These are phyloP conservation scores for Eugnorisma glareosa DNA, from an alignment of 2,888 invertebrate species.

Conservation along the genomic window DNA sequence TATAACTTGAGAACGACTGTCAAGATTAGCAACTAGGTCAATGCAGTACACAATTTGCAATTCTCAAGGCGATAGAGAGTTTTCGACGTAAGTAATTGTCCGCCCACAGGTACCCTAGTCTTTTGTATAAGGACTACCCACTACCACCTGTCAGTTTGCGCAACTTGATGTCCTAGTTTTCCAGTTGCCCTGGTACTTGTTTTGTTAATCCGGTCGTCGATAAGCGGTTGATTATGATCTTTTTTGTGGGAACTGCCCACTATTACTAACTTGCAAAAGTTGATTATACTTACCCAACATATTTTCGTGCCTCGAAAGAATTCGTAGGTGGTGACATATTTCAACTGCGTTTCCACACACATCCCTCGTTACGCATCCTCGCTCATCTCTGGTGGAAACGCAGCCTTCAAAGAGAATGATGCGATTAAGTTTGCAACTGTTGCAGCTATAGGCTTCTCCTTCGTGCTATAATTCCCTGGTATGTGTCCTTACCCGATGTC, in stretches of 20 bases:
- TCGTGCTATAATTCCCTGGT: background rate
- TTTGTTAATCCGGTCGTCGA: slow-evolving; percentile 26
- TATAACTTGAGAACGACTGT: slow-evolving; percentile 24
- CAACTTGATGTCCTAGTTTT: slow-evolving; percentile 54
- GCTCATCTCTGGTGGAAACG: too few relatives aligned
- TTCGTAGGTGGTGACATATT: background rate
- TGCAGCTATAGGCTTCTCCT: background rate
- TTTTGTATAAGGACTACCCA: slow-evolving; percentile 58
- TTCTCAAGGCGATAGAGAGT: slow-evolving; percentile 65
- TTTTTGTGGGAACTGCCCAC: slow-evolving; percentile 9
- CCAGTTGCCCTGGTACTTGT: slow-evolving; percentile 49
- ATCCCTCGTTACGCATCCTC: too few relatives aligned
- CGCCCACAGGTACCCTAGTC: slow-evolving; percentile 54
- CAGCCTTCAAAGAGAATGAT: too few relatives aligned
- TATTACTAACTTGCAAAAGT: background rate
- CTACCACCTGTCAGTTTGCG: slow-evolving; percentile 47
- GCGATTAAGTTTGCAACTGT: background rate
- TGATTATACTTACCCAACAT: background rate
- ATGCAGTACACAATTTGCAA: slow-evolving; percentile 66
- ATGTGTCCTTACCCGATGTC: background rate
- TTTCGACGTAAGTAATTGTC: slow-evolving; percentile 49
- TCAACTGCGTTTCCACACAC: too few relatives aligned
- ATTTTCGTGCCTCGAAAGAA: background rate
- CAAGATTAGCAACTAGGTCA: slow-evolving; percentile 69
- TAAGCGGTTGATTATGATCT: slow-evolving; percentile 14